phyloP scores from a whole-genome alignment of 2,113 vertebrate species.

The Actenoides lindsayi region DNA sequence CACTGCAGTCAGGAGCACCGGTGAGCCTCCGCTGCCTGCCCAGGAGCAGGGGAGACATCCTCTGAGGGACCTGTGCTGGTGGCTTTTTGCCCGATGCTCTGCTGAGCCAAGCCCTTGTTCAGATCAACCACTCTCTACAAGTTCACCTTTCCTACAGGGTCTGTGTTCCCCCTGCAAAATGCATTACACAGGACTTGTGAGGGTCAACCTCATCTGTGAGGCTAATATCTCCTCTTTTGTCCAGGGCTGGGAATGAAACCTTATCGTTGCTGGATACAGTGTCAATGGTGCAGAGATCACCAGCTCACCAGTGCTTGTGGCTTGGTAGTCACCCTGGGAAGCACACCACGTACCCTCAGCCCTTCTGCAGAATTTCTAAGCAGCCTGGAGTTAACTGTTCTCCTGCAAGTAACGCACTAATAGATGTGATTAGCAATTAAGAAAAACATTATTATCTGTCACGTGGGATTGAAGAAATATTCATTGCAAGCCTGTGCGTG shows the following conservation, averaged over 20 bases:
- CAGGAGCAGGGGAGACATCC: neutral
- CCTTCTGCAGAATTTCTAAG: constrained; percentile 10
- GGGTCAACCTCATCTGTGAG: neutral
- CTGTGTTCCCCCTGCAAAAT: neutral
- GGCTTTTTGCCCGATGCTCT: neutral
- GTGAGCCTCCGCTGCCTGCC: neutral
- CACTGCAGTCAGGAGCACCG: neutral
- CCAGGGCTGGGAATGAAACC: neutral
- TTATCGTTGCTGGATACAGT: neutral
- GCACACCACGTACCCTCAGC: neutral
- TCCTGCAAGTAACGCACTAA: constrained; percentile 56
- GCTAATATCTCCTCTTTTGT: neutral
- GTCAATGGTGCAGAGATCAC: neutral
- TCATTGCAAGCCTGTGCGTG: neutral
- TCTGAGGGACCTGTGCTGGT: neutral
- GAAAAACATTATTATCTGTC: constrained; percentile 64
- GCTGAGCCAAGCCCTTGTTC: neutral
- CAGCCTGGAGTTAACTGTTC: neutral
- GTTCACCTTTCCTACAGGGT: neutral
- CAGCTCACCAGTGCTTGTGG: neutral
- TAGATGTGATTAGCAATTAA: constrained; percentile 64
- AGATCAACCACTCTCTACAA: neutral
- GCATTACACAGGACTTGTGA: neutral
- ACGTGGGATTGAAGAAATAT: constrained; percentile 33
- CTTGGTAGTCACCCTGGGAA: neutral